Percentiles rank a stretch among this genome's conserved stretches.
Conservation (phyloP, 2,113 vertebrate species). For the Salvelinus fontinalis region DNA sequence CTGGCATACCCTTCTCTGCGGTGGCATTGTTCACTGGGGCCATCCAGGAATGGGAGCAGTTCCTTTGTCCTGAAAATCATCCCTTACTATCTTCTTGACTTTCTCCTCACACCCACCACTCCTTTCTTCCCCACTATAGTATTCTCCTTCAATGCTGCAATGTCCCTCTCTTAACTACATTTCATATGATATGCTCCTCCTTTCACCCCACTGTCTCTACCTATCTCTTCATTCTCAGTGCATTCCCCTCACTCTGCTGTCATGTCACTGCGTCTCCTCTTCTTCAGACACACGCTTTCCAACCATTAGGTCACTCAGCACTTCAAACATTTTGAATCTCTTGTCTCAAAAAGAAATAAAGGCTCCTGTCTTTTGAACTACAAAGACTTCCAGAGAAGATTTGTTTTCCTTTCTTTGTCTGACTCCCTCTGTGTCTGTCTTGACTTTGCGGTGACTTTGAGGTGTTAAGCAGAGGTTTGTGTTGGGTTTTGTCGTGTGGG, state of each 20-base stretch:
- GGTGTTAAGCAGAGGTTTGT: conserved; percentile 38
- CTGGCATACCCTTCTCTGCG: conserved; percentile 67
- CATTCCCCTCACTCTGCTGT: conserved; percentile 35
- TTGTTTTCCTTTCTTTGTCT: conserved; percentile 41
- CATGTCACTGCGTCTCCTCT: conserved; percentile 29
- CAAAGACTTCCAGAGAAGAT: conserved; percentile 66
- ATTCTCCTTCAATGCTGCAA: conserved; percentile 13
- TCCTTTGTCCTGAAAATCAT: background rate
- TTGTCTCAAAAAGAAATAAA: conserved; percentile 35
- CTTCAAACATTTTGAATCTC: conserved; percentile 63
- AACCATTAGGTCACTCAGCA: conserved; percentile 65
- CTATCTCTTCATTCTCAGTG: conserved; percentile 49
- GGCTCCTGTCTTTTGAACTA: conserved; percentile 65
- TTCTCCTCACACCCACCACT: conserved; percentile 42
- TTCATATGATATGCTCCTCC: conserved; percentile 37
- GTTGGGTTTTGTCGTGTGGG: conserved; percentile 45
- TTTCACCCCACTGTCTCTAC: conserved; percentile 38
- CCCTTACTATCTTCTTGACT: background rate
- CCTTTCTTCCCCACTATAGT: conserved; percentile 1
- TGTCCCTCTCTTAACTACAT: conserved; percentile 27
- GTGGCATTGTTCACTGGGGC: conserved; percentile 59
- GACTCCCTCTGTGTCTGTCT: conserved; percentile 37
- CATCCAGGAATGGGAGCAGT: background rate
- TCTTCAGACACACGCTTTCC: conserved; percentile 50
- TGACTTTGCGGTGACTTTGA: conserved; percentile 73